Conservation (phyloP, 37 sponge, comb jelly and placozoan species). For the Beroe ovata region DNA sequence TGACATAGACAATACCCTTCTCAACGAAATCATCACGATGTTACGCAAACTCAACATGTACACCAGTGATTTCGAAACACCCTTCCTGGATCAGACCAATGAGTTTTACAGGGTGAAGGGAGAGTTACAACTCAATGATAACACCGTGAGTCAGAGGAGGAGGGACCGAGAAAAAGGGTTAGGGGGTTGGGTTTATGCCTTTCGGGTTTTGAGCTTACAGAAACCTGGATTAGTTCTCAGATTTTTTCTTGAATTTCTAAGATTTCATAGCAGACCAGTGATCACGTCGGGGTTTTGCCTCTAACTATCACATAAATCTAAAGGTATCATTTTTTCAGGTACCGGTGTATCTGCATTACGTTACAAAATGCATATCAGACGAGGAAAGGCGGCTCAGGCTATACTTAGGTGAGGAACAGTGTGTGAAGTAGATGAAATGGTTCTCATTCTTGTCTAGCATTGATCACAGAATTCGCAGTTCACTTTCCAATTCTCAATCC, state of each 20-base stretch:
- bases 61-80: slow-evolving; percentile 6
- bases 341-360: slow-evolving; percentile 86
- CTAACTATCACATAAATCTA: too few relatives aligned
- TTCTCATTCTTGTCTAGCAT: neutral
- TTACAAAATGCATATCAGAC: slow-evolving; percentile 77
- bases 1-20: neutral
- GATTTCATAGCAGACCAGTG: too few relatives aligned
- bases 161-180: neutral
- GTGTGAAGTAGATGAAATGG: slow-evolving; percentile 80
- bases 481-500: too few relatives aligned
- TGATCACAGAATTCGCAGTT: too few relatives aligned
- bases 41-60: slow-evolving; percentile 4
- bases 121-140: slow-evolving; percentile 15
- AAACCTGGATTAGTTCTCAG: too few relatives aligned
- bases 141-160: slow-evolving; percentile 34
- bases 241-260: too few relatives aligned
- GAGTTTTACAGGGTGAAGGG: slow-evolving; percentile 48
- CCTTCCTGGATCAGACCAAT: slow-evolving; percentile 32
- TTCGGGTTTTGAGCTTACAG: too few relatives aligned
- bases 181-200: neutral
- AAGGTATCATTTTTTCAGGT: slow-evolving; percentile 69
- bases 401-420: slow-evolving; percentile 87
- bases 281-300: too few relatives aligned
- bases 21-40: neutral
- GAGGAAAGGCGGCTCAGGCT: slow-evolving; percentile 83